phyloP scores from a whole-genome alignment of 2,797 vertebrate genomes.

The Clamator glandarius region DNA sequence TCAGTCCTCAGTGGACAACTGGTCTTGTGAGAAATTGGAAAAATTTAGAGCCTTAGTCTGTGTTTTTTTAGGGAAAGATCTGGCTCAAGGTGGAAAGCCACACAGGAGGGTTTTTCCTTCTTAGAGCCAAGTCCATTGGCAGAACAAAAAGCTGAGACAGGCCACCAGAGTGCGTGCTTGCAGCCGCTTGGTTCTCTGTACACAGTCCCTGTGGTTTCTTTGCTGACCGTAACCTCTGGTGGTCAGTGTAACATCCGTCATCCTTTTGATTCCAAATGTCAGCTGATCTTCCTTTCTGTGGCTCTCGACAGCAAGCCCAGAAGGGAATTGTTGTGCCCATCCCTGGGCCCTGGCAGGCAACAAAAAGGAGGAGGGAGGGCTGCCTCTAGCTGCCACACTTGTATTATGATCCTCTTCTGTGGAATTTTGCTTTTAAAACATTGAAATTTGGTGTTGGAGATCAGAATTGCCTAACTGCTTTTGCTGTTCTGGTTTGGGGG shows the following conservation, averaged over 20 bases:
- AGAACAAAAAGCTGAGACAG: neutral
- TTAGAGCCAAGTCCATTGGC: neutral
- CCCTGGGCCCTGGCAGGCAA: neutral
- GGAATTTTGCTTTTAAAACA: constrained; percentile 14
- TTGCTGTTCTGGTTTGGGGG: neutral
- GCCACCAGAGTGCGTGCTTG: neutral
- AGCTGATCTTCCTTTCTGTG: neutral
- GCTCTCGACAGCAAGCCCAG: rapidly evolving
- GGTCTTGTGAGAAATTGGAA: neutral
- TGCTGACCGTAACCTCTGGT: neutral
- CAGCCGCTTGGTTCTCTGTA: neutral
- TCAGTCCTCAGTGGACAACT: neutral
- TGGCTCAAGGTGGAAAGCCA: neutral
- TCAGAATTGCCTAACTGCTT: constrained; percentile 38
- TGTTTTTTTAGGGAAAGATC: neutral
- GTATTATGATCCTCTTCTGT: neutral
- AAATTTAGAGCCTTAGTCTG: neutral
- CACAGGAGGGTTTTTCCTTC: neutral
- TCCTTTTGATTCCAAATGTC: neutral
- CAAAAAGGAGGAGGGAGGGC: neutral
- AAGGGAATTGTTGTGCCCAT: neutral
- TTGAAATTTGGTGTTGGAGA: constrained; percentile 2
- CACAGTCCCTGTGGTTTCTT: neutral
- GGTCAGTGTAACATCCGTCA: rapidly evolving
- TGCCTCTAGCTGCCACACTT: neutral